Conservation (phyloP, 2,113 vertebrate species). For the Girardinichthys multiradiatus region DNA sequence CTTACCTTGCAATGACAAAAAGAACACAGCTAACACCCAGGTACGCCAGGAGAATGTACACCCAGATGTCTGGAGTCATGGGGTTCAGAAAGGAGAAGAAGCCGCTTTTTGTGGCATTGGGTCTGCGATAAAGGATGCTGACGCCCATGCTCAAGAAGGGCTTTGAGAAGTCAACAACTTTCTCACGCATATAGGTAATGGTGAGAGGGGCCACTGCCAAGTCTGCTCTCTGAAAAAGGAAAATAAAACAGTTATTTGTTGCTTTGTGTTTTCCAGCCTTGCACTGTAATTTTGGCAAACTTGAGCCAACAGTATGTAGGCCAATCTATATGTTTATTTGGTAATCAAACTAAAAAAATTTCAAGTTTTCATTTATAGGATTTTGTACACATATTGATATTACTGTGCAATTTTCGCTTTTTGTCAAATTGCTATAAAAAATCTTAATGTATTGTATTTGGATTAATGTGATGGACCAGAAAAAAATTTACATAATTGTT, state of each 20-base stretch:
- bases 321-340: background rate
- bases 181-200: slow-evolving; percentile 95
- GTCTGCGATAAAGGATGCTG: slow-evolving; percentile 96
- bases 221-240: slow-evolving; percentile 88
- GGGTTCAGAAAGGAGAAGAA: slow-evolving; percentile 99
- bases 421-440: background rate
- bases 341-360: background rate
- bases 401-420: background rate
- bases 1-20: slow-evolving; percentile 98
- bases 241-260: background rate
- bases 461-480: too few relatives aligned
- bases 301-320: background rate
- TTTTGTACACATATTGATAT: background rate
- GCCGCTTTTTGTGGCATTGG: slow-evolving; percentile 95
- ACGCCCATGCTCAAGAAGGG: slow-evolving; percentile 97
- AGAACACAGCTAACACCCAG: slow-evolving; percentile 98
- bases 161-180: slow-evolving; percentile 97
- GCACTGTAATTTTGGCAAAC: background rate
- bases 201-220: slow-evolving; percentile 95
- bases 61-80: slow-evolving; percentile 97
- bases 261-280: background rate
- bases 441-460: background rate
- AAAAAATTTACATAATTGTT: too few relatives aligned
- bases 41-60: slow-evolving; percentile 98
- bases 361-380: background rate